Base-by-base conservation (phyloP, 2,888 invertebrate genomes). In the Plebejus anna region DNA sequence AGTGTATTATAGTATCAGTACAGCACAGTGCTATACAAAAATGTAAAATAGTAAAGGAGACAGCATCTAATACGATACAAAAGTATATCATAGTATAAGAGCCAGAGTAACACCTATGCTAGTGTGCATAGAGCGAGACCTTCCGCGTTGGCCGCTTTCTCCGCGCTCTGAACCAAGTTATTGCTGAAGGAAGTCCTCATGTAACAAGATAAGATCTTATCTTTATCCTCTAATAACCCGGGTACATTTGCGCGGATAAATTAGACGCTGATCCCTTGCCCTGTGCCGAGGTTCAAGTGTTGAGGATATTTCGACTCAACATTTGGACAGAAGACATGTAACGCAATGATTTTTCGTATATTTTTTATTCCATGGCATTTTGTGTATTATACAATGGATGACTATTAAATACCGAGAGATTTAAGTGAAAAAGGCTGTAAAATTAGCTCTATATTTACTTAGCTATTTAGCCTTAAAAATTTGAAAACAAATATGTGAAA, bases 71-170 rank as follows among this genome's bases (percentile, higher is more conserved):
- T 16, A 36, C 66, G 1, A 7, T 4, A 55, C 16, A 5, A 11
- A 47, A 36, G 70, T 32, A 0, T 28, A 70, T 28, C 2, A 70
- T 70, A 70, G 28, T 32, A 47, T 66, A 66, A 66, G 75, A 66
- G 28, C 16, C n/a, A 11, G 51, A 61, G 70, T 16, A 16, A 22
- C 32, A 76, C 71, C 13, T 47, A 66, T 66, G 75, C 75, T 66
- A 57, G 57, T 57, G 55, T 72, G 72, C 76, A 76, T 22, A n/a
- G 47, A 59, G 76, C 59, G 76, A 76, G 51, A 72, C 71, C 78
- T 79, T 79, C 78, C 77, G 77, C 77, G 78, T 78, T 78, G 36
- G 76, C 76, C 76, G 78, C 78, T 79, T 79, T 79, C 79, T 77
- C 78, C 77, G 76, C 77, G 77, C 77, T 72, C 61, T 47, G 77